Evolutionary conservation across 1,140 invertebrate species (phyloP), one percentile per base, ranked within the genome.

Genomic region (Gonioctena quinquepunctata): DNA sequence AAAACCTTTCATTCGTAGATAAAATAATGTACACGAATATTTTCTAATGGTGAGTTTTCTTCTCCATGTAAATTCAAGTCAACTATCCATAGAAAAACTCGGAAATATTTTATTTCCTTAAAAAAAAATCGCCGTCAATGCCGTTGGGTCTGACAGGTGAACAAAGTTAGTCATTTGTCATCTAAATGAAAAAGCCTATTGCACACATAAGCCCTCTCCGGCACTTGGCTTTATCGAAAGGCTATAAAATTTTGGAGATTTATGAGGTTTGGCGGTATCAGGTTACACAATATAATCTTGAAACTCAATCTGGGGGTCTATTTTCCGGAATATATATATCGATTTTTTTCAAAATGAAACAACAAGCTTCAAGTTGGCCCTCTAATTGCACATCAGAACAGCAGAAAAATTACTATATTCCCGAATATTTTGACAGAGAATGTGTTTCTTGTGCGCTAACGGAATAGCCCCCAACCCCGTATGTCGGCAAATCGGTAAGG

Each of bases 291-390:
- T 73, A 57, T 26, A 48, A 73, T 54, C 21, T 11, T n/a, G 42
- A 21, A 3, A 52, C 22, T 22, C 64, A 64, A 11, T 22, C 48
- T 13, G 49, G 28, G 1, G 79, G 79, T 2, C 57, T 83, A 3
- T 82, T 83, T 68, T 48, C 61, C 0, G 71, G 66, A n/a, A n/a
- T n/a, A 5, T 81, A 80, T 33, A 76, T 83, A 3, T 77, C 80
- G 57, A 73, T 52, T n/a, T 82, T 82, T 73, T 70, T 81, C 56
- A 78, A 81, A 75, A 78, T 80, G 1, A 83, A 84, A 75, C 79
- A 80, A 23, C 72, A 83, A 71, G 69, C 76, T n/a, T 74, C 69
- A 50, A 80, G 79, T 0, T 83, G 76, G 75, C 81, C 78, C 2
- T 25, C 63, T 5, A 56, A 68, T n/a, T 83, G 80, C 66, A 49